phyloP scores from a whole-genome alignment of 2,888 invertebrate genomes.

The Andrena praecox region DNA sequence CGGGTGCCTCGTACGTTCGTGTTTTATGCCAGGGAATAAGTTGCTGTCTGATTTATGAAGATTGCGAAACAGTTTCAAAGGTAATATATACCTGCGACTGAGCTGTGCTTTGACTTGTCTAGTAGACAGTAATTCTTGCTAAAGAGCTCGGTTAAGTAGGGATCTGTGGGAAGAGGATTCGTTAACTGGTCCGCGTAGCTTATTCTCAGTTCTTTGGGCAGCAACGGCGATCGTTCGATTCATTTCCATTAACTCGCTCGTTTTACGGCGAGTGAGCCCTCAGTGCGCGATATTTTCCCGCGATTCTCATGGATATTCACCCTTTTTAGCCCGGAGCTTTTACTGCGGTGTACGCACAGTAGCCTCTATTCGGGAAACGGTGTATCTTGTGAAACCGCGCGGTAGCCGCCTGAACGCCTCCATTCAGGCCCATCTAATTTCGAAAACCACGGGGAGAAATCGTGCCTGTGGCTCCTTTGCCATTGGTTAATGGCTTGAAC shows the following conservation, averaged over 20 bases:
- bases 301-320: conserved; percentile 38
- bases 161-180: not conserved
- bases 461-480: conserved; percentile 43
- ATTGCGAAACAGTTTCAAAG: not conserved
- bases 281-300: conserved; percentile 37
- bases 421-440: conserved; percentile 47
- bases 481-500: conserved; percentile 27
- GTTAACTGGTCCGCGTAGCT: not conserved
- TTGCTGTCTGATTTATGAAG: conserved; percentile 1
- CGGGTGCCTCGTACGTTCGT: too few species aligned
- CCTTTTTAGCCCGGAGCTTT: conserved; percentile 35
- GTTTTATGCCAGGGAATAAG: not conserved
- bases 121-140: not conserved
- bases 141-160: not conserved
- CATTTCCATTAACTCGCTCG: not conserved
- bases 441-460: conserved; percentile 35
- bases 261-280: conserved; percentile 21
- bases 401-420: conserved; percentile 29
- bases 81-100: not conserved
- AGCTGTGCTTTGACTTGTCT: not conserved
- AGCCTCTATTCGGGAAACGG: conserved; percentile 11
- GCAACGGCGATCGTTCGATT: not conserved
- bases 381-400: conserved; percentile 43
- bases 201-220: not conserved
- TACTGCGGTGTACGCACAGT: conserved; percentile 33